phyloP scores from a whole-genome alignment of 2,113 vertebrate species.

The Plotosus lineatus region DNA sequence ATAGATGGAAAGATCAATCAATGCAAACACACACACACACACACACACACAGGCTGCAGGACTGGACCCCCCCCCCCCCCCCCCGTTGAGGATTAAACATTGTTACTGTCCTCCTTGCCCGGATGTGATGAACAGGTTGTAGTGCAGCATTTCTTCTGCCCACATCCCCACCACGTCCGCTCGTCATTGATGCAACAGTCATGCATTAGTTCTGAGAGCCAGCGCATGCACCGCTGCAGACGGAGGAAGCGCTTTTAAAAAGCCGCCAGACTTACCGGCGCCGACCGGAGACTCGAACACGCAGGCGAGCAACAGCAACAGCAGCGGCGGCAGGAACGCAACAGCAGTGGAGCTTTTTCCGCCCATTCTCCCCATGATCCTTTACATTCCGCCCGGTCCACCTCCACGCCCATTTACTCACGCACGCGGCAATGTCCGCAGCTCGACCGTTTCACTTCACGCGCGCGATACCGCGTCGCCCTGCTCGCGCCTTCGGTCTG shows the following conservation, averaged over 20 bases:
- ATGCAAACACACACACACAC: slow-evolving; percentile 7
- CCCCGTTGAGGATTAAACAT: background rate
- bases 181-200: background rate
- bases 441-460: slow-evolving; percentile 55
- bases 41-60: background rate
- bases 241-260: background rate
- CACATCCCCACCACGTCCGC: slow-evolving; percentile 10
- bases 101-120: background rate
- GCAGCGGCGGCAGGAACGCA: slow-evolving; percentile 3
- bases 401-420: slow-evolving; percentile 66
- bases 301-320: slow-evolving; percentile 67
- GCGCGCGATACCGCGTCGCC: slow-evolving; percentile 35
- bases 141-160: background rate
- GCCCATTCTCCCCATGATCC: slow-evolving; percentile 68
- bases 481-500: slow-evolving; percentile 26
- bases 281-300: slow-evolving; percentile 64
- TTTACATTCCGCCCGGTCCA: slow-evolving; percentile 72
- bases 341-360: slow-evolving; percentile 62
- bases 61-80: background rate
- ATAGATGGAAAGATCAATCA: background rate
- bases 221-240: background rate
- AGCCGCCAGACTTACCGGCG: slow-evolving; percentile 69
- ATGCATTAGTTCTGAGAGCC: background rate
- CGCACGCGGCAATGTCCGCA: slow-evolving; percentile 48
- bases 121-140: slow-evolving; percentile 40